Conservation (phyloP, 2,113 vertebrate genomes). For the Corythoichthys haematopterus region DNA sequence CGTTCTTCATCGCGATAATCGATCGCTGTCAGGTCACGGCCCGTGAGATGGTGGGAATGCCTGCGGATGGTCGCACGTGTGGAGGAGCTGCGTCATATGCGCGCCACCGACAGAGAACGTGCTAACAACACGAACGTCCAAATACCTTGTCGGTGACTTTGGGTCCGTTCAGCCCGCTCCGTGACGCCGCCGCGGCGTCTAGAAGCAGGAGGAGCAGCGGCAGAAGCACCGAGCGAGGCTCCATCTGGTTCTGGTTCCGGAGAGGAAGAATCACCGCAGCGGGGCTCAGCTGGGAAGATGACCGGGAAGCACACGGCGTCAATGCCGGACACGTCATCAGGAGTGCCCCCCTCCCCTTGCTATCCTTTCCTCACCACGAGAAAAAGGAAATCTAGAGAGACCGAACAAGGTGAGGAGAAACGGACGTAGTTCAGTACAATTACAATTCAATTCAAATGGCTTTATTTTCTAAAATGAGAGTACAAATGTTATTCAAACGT, state of each 20-base stretch:
- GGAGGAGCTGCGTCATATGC: not conserved
- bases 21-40: not conserved
- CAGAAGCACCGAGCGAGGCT: constrained; percentile 23
- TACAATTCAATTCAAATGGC: too few relatives aligned
- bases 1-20: not conserved
- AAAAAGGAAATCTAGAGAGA: not conserved
- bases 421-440: not conserved
- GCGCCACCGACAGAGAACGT: not conserved
- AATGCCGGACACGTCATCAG: constrained; percentile 25
- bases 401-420: not conserved
- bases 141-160: constrained; percentile 76
- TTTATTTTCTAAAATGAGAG: too few relatives aligned
- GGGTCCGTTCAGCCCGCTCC: constrained; percentile 71
- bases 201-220: constrained; percentile 30
- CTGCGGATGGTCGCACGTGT: not conserved
- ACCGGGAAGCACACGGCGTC: constrained; percentile 20
- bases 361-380: constrained; percentile 24
- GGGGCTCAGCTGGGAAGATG: constrained; percentile 26
- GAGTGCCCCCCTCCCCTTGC: not conserved
- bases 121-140: constrained; percentile 9
- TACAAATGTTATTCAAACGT: too few relatives aligned
- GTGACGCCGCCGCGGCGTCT: constrained; percentile 34
- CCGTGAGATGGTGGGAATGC: not conserved
- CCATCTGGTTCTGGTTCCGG: constrained; percentile 39
- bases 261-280: constrained; percentile 11